Evolutionary conservation across 2,113 vertebrate species (phyloP), one percentile per base, ranked within the genome.

Genomic region (Anguilla japonica): DNA sequence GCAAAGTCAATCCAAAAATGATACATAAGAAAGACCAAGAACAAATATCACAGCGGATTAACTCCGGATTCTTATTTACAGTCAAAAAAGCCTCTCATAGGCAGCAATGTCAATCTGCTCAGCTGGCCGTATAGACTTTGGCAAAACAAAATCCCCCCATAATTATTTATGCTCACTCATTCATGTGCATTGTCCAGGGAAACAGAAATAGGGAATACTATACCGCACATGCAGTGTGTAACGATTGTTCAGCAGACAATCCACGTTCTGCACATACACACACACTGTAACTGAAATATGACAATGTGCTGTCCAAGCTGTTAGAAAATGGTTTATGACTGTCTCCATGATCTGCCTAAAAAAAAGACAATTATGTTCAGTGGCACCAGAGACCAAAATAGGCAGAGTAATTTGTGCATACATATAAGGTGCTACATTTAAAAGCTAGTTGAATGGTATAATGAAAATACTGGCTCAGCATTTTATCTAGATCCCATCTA

Each of bases 41-140:
- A 83, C 71, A 82, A 53, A 83, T 83, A 75, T 50, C 50, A 67
- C 81, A 71, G 46, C 46, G 41, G 46, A 56, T 26, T 41, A 79
- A 83, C 71, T 79, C 46, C 56, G 83, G 67, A n/a, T 56, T 60
- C 50, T 79, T 79, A 87, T 83, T 67, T 83, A 60, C 86, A 87
- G 71, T 56, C 41, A 40, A 53, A 53, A 9, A 22, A 16, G 1
- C 81, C 18, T 8, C 26, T 82, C 41, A 82, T 18, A 50, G 26
- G 41, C 41, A 50, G 13, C 22, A 82, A 29, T 20, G 46, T 20
- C 81, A n/a, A 26, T 50, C 46, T 60, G 29, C 18, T 57, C 34
- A 41, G 84, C 29, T 41, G 60, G 9, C 11, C 3, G 9, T 50
- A 26, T 50, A 83, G 18, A 78, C 41, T 79, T 71, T 46, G 40